Percentiles rank a stretch among this genome's conserved stretches.
phyloP scores from a whole-genome alignment of 2,888 invertebrate species.

The Masnerella sp. region DNA sequence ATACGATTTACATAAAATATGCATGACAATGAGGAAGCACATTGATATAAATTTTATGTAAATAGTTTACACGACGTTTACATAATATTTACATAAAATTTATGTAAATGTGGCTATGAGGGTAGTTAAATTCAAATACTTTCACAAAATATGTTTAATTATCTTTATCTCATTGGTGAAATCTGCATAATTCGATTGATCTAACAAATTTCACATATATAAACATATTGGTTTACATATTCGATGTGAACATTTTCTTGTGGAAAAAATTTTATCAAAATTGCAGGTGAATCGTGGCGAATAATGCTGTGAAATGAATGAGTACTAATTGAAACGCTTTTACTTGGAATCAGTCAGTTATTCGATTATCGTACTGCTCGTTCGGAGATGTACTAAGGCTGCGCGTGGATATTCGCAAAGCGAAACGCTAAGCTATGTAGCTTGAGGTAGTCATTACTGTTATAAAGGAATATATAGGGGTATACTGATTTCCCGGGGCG shows the following conservation, averaged over 20 bases:
- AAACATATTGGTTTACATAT: too few species aligned
- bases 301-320: too few species aligned
- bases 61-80: too few species aligned
- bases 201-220: too few species aligned
- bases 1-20: background rate
- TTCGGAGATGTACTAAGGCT: slow-evolving; percentile 46
- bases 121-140: background rate
- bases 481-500: slow-evolving; percentile 61
- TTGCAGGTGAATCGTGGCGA: slow-evolving; percentile 14
- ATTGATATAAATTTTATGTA: too few species aligned
- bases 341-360: slow-evolving; percentile 39
- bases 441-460: slow-evolving; percentile 58
- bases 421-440: slow-evolving; percentile 48
- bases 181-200: too few species aligned
- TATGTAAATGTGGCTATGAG: too few species aligned
- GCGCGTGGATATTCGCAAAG: slow-evolving; percentile 47
- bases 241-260: too few species aligned
- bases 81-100: too few species aligned
- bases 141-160: too few species aligned
- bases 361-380: slow-evolving; percentile 48
- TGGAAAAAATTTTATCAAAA: background rate
- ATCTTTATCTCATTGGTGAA: too few species aligned
- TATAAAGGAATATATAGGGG: slow-evolving; percentile 57
- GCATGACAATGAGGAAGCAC: too few species aligned
- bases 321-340: slow-evolving; percentile 41